Conservation (phyloP, 2,888 invertebrate genomes). For the Sepiola atlantica region DNA sequence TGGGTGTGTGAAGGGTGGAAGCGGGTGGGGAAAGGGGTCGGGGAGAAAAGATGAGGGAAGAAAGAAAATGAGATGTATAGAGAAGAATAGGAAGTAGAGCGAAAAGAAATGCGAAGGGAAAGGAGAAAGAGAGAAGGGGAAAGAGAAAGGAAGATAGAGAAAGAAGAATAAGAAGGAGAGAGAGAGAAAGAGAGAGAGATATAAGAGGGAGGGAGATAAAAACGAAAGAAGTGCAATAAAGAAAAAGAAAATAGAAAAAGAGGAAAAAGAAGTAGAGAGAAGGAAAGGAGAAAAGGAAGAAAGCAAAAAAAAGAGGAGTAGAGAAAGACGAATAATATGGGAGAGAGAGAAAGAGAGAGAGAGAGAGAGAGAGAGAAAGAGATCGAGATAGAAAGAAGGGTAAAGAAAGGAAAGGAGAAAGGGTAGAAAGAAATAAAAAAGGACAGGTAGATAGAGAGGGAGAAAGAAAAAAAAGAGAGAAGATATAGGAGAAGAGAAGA, state of each 20-base stretch:
- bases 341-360: no score
- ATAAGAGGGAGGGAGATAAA: neutral
- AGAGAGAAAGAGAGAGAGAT: neutral
- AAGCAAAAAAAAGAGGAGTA: neutral
- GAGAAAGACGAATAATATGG: no score
- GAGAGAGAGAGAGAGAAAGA: no score
- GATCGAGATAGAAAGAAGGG: neutral
- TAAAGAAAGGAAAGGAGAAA: neutral
- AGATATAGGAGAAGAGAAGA: neutral
- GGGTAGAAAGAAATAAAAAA: neutral
- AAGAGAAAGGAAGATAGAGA: conserved; percentile 33
- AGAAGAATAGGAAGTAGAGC: neutral
- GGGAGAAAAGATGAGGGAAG: neutral
- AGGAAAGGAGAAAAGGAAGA: neutral
- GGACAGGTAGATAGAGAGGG: neutral
- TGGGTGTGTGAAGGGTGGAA: neutral
- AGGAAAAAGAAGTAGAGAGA: neutral
- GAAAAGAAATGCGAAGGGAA: no score
- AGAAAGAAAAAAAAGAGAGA: neutral
- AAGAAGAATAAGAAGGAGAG: neutral
- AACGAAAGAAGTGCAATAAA: neutral
- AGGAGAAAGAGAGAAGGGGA: no score
- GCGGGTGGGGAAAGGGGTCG: neutral
- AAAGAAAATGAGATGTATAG: neutral
- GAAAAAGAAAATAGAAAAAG: no score